These are phyloP conservation scores for Ephestia elutella DNA, from an alignment of 1,140 invertebrate species.

Conservation along the genomic window DNA sequence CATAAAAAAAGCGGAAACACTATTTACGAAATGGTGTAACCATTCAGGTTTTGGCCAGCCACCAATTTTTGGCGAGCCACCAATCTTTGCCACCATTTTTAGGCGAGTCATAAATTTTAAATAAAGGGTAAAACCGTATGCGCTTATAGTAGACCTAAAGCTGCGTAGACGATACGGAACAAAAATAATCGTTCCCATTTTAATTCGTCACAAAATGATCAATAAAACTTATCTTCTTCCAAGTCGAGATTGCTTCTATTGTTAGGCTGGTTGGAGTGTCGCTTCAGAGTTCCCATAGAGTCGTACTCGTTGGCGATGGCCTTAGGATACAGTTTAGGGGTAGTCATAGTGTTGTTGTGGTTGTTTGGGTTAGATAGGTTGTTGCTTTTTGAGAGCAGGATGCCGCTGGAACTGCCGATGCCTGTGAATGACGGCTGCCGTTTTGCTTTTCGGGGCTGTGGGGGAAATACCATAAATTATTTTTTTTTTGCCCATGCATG, in stretches of 20 bases:
- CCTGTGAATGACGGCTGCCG: constrained; percentile 75
- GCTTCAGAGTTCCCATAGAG: constrained; percentile 82
- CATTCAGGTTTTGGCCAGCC: too few species aligned
- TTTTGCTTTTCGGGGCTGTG: constrained; percentile 73
- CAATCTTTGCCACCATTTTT: too few species aligned
- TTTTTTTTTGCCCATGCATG: too few species aligned
- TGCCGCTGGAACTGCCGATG: constrained; percentile 71
- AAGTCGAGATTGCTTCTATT: constrained; percentile 64
- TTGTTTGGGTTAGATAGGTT: constrained; percentile 76
- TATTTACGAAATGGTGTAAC: too few species aligned
- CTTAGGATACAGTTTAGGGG: constrained; percentile 79
- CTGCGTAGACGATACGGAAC: too few species aligned
- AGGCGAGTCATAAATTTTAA: too few species aligned
- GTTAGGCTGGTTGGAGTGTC: constrained; percentile 78
- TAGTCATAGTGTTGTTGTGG: constrained; percentile 73
- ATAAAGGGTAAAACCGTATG: too few species aligned
- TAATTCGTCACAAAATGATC: constrained; percentile 15
- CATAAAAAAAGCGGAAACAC: too few species aligned
- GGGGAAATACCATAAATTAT: too few species aligned
- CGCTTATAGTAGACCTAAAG: too few species aligned
- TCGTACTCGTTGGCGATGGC: constrained; percentile 83
- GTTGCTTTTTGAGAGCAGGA: constrained; percentile 77
- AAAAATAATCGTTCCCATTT: too few species aligned
- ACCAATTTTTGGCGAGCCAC: too few species aligned
- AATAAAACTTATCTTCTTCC: constrained; percentile 72